phyloP scores from a whole-genome alignment of 1,140 invertebrate genomes.

The Rhagoletis pomonella region DNA sequence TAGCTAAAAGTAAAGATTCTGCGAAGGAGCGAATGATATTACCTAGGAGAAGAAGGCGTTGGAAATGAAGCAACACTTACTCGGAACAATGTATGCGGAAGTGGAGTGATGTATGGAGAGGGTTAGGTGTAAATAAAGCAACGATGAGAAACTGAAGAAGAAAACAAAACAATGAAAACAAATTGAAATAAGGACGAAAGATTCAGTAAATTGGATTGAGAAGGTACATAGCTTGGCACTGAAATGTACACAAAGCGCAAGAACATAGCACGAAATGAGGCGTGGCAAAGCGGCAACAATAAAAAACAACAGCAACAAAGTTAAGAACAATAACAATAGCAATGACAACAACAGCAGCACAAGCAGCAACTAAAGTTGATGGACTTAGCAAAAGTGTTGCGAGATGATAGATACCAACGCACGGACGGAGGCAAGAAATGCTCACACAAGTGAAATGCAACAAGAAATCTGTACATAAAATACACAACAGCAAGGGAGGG shows the following conservation, averaged over 20 bases:
- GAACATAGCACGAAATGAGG: slow-evolving; percentile 26
- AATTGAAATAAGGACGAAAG: background rate
- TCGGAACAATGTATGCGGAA: background rate
- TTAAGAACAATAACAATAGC: slow-evolving; percentile 42
- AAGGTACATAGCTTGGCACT: background rate
- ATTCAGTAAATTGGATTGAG: background rate
- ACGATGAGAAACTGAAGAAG: background rate
- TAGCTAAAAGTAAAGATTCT: background rate
- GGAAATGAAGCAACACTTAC: background rate
- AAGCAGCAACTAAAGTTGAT: background rate
- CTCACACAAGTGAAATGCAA: background rate
- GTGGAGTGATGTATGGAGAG: background rate
- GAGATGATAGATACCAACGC: background rate
- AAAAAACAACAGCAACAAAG: slow-evolving; percentile 43
- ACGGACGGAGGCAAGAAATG: background rate
- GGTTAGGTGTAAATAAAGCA: background rate
- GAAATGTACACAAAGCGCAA: background rate
- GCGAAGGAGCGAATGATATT: background rate
- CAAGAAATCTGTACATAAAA: background rate
- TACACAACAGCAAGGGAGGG: background rate
- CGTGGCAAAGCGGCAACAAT: slow-evolving; percentile 40
- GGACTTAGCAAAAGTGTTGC: background rate
- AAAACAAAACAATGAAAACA: background rate
- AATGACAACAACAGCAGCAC: slow-evolving; percentile 19
- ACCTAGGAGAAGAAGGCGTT: background rate